Evolutionary conservation across 2,113 vertebrate species (phyloP).

Genomic region (Gadus chalcogrammus): DNA sequence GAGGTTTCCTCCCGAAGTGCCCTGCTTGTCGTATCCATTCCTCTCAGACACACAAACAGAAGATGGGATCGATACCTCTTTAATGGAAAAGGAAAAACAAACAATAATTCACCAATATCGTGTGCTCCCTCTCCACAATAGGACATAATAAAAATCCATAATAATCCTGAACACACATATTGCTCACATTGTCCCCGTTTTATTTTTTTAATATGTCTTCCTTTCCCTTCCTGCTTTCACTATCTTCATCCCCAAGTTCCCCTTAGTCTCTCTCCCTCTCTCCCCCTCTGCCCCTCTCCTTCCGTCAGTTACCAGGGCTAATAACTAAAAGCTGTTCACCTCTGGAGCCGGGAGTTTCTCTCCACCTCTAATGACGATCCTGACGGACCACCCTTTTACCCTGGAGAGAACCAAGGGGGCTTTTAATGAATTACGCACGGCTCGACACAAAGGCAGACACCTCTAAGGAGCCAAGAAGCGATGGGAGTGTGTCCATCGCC

Average conservation of each 20-base stretch:
- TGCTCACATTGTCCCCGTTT: no score
- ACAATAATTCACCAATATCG: constrained; percentile 1
- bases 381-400: constrained; percentile 26
- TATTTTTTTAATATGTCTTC: no score
- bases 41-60: no score
- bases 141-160: no score
- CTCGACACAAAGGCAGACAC: constrained; percentile 33
- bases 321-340: constrained; percentile 17
- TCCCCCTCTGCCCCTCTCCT: constrained; percentile 2
- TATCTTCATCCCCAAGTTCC: not conserved
- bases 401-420: constrained; percentile 44
- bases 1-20: no score
- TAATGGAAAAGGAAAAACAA: not conserved
- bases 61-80: no score
- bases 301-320: constrained; percentile 1
- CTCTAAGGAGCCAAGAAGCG: constrained; percentile 39
- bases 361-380: constrained; percentile 62
- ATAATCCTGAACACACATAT: no score
- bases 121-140: not conserved
- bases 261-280: not conserved
- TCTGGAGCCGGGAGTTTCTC: constrained; percentile 44
- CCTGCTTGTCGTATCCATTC: no score
- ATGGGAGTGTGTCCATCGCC: constrained; percentile 47
- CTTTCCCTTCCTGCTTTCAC: not conserved
- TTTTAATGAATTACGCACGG: constrained; percentile 47